Conservation (phyloP, 2,113 vertebrate species). For the Oncorhynchus gorbuscha region DNA sequence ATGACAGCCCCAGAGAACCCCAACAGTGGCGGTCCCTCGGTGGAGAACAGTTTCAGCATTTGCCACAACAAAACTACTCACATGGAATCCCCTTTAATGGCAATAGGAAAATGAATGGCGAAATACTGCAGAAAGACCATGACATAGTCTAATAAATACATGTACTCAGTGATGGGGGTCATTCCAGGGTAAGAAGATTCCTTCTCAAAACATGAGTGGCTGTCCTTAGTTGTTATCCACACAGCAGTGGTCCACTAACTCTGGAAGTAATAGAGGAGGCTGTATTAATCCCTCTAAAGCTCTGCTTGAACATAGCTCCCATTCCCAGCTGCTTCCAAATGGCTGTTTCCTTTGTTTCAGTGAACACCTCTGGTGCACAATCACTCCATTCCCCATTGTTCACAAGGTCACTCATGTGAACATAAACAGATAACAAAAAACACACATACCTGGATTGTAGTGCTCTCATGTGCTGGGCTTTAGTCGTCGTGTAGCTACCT, state of each 20-base stretch:
- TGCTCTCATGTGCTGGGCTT: background rate
- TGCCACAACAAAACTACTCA: constrained; percentile 26
- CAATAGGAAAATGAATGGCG: background rate
- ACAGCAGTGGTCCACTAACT: constrained; percentile 10
- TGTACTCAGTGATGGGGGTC: constrained; percentile 15
- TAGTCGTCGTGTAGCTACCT: constrained; percentile 14
- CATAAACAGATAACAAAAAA: background rate
- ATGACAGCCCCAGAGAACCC: constrained; percentile 47
- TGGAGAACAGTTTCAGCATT: constrained; percentile 46
- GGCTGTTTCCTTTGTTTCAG: background rate
- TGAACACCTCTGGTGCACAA: background rate
- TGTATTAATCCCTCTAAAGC: constrained; percentile 52
- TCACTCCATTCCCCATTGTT: background rate
- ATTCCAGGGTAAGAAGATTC: constrained; percentile 45
- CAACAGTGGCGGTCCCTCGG: constrained; percentile 61
- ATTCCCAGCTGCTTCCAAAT: background rate
- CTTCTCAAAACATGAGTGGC: constrained; percentile 36
- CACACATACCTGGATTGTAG: background rate
- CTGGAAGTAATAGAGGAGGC: constrained; percentile 35
- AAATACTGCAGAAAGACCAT: background rate
- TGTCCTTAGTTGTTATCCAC: constrained; percentile 30
- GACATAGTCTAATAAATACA: background rate
- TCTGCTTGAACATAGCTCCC: constrained; percentile 28
- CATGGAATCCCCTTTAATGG: constrained; percentile 41
- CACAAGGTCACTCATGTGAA: background rate